Conservation (phyloP, 2,113 vertebrate genomes). For the Cinclus cinclus region DNA sequence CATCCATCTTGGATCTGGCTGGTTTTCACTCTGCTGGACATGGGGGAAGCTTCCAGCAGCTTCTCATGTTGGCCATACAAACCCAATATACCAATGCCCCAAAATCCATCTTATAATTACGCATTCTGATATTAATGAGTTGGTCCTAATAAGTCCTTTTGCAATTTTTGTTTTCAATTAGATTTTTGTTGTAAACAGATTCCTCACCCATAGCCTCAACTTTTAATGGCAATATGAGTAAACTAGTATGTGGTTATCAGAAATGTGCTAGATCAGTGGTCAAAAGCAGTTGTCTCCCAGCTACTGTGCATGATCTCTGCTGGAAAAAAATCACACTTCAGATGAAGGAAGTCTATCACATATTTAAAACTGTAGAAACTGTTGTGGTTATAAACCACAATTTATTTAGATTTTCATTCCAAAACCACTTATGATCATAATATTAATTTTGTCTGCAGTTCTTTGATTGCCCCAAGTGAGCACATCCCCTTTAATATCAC, state of each 20-base stretch:
- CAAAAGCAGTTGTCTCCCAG: background rate
- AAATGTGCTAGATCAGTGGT: background rate
- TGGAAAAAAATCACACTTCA: background rate
- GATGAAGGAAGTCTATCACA: background rate
- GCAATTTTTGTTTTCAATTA: background rate
- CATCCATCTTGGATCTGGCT: background rate
- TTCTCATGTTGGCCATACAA: background rate
- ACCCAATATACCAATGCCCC: background rate
- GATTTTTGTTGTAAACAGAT: background rate
- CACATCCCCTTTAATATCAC: background rate
- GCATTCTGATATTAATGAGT: background rate
- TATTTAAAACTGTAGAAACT: background rate
- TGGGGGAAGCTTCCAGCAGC: background rate
- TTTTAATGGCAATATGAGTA: background rate
- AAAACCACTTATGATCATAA: background rate
- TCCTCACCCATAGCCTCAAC: background rate
- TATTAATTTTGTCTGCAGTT: background rate
- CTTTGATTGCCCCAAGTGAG: background rate
- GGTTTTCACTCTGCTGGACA: background rate
- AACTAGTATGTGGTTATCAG: background rate
- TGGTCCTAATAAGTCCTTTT: background rate
- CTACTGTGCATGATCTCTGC: background rate
- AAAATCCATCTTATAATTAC: background rate
- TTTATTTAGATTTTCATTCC: background rate
- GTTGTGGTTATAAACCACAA: background rate